Base-by-base conservation (phyloP, 2,888 invertebrate species). In the Nemoura dubitans region DNA sequence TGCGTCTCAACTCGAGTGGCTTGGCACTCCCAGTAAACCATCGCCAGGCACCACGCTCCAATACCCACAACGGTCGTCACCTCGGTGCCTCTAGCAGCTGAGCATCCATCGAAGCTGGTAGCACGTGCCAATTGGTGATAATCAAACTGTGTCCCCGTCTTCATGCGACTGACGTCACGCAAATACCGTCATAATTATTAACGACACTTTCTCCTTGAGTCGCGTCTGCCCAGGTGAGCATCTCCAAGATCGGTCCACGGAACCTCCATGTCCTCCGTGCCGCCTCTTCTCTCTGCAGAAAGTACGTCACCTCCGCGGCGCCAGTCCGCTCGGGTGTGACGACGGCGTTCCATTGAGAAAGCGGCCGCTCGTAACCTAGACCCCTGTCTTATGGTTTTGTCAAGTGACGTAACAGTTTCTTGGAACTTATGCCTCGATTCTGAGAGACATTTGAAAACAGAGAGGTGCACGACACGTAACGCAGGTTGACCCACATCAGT, bases 341-440 rank as follows among this genome's bases (percentile, higher is more conserved):
- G 81, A 28, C 29, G 27, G 76, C n/a, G 76, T 80, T 80, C 28
- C 80, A 80, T 80, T 80, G 80, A 25, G 80, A 80, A 80, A 80
- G 25, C 28, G 28, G 27, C 28, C 81, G 30, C 81, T 81, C 81
- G 81, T 81, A 81, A 81, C 81, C 81, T 81, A 81, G 81, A 81
- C 30, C 81, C 81, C 27, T 7, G 81, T 7, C 81, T 80, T 36
- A 28, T 80, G 27, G 26, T 30, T 27, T 81, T 30, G 16, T 81
- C n/a, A 30, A 7, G 81, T 81, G 29, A 81, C 81, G 78, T 26
- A 27, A 30, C n/a, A n/a, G 14, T 3, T 81, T 81, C 81, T 3
- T 10, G 81, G 81, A 81, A 81, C 21, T 29, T 30, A 10, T 10
- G 81, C 28, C n/a, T 30, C 28, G 29, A 5, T 81, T 81, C 81